phyloP scores from a whole-genome alignment of 2,888 invertebrate genomes.

The Caenorhabditis sp. region DNA sequence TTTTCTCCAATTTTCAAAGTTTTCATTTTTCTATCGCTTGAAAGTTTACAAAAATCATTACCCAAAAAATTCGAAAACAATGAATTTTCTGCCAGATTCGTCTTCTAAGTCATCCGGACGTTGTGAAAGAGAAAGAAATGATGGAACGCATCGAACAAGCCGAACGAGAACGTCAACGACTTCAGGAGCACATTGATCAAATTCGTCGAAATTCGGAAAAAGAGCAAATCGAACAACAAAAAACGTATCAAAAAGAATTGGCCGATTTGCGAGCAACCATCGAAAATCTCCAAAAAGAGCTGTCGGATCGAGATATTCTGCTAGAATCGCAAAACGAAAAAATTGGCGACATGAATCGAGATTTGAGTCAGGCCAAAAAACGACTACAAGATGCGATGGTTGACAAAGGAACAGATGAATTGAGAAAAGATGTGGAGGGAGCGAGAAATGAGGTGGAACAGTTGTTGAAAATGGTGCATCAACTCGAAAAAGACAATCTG shows the following conservation, averaged over 20 bases:
- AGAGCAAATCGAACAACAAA: conserved; percentile 61
- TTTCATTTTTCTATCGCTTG: too few species aligned
- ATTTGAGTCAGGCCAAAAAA: conserved; percentile 49
- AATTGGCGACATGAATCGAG: conserved; percentile 66
- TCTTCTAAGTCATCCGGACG: conserved; percentile 50
- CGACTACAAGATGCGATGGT: conserved; percentile 48
- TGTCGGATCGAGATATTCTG: conserved; percentile 66
- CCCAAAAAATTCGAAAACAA: too few species aligned
- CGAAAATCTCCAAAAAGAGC: conserved; percentile 69
- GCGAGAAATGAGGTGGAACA: conserved; percentile 72
- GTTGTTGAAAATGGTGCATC: conserved; percentile 72
- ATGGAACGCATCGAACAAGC: conserved; percentile 49
- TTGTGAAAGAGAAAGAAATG: conserved; percentile 51
- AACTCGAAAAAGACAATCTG: conserved; percentile 72
- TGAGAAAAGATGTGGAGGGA: conserved; percentile 60
- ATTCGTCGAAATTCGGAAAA: conserved; percentile 60
- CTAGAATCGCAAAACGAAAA: conserved; percentile 71
- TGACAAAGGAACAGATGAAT: conserved; percentile 52
- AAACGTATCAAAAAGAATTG: conserved; percentile 57
- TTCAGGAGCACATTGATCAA: conserved; percentile 64
- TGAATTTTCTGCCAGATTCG: too few species aligned
- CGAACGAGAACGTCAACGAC: conserved; percentile 77
- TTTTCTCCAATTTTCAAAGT: too few species aligned
- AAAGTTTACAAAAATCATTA: too few species aligned
- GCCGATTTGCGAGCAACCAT: conserved; percentile 45